Base-by-base conservation (phyloP, 2,797 vertebrate genomes). In the Todus mexicanus region DNA sequence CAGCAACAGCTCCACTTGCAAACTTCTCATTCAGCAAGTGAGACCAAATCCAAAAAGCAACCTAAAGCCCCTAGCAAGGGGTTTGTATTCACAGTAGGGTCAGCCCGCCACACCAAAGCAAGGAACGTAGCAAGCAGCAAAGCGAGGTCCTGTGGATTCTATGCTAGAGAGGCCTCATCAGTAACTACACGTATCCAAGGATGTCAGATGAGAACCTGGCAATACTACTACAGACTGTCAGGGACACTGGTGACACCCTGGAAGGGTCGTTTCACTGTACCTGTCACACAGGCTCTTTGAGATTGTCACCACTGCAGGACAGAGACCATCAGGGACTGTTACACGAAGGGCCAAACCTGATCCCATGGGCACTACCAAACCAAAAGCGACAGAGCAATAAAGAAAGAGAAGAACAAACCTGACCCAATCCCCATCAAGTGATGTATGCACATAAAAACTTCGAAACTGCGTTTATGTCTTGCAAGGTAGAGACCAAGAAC, bases 151-250 rank as follows among this genome's bases (percentile, higher is more conserved):
- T 37, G 4, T 12, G 35, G 50, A 71, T 69, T 64, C 37, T 16
- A 4, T 45, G 26, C 27, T 15, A 25, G 29, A 33, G 25, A 38
- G 18, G 45, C 25, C 35, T 48, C 50, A 40, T 6, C 27, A 23
- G 48, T 27, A 9, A 18, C 43, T 22, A 4, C 1, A 27, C 1
- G 0, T 4, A 3, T 31, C 19, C 12, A 9, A 77, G 35, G n/a
- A 70, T n/a, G 47, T 14, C 33, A 57, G 38, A 11, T 35, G 21
- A 75, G 27, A 45, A 63, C 14, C 22, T 21, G 26, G n/a, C 38
- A 59, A 13, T 16, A 17, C 29, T 33, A 5, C 50, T 38, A 12
- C 59, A 37, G 29, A 31, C 38, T 11, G 17, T 66, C 33, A 71
- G 29, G 61, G 38, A 33, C 16, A 8, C 27, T 10, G 37, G 45